A percentile compares a stretch with the other conserved stretches of the same genome.
phyloP scores from a whole-genome alignment of 2,797 vertebrate species.

The Chaetodon trifasciatus region DNA sequence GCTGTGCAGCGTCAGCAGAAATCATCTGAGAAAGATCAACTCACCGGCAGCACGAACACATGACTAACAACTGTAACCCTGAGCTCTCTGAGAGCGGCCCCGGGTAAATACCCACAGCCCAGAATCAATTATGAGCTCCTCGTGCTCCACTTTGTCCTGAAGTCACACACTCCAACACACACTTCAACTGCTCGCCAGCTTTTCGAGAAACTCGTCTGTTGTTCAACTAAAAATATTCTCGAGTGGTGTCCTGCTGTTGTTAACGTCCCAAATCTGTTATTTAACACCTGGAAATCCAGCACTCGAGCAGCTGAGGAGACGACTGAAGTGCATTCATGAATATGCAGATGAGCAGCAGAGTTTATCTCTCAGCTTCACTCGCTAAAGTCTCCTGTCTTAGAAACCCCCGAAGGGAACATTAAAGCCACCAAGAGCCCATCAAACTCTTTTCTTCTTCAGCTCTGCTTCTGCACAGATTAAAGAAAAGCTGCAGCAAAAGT shows the following conservation, averaged over 20 bases:
- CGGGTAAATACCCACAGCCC: slow-evolving; percentile 30
- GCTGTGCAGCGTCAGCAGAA: slow-evolving; percentile 45
- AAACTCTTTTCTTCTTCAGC: neutral
- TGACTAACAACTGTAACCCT: slow-evolving; percentile 38
- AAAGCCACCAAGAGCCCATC: neutral
- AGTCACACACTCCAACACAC: slow-evolving; percentile 32
- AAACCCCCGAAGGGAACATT: neutral
- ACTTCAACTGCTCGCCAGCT: slow-evolving; percentile 19
- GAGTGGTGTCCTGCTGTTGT: neutral
- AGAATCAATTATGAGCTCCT: slow-evolving; percentile 58
- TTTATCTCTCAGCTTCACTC: neutral
- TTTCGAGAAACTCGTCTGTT: neutral
- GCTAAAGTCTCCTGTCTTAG: neutral
- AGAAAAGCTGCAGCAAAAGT: neutral
- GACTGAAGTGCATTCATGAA: neutral
- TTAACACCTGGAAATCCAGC: slow-evolving; percentile 17
- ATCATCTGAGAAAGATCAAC: neutral
- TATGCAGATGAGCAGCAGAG: neutral
- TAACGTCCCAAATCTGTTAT: slow-evolving; percentile 10
- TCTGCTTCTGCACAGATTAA: neutral
- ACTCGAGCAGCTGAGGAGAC: neutral
- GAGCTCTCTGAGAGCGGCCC: slow-evolving; percentile 20
- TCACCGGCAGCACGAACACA: slow-evolving; percentile 39
- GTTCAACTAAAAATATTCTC: slow-evolving; percentile 44
- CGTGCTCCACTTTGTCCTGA: slow-evolving; percentile 21